These are phyloP conservation scores for Andrena minutula DNA, from an alignment of 2,888 invertebrate species.

Conservation along the genomic window DNA sequence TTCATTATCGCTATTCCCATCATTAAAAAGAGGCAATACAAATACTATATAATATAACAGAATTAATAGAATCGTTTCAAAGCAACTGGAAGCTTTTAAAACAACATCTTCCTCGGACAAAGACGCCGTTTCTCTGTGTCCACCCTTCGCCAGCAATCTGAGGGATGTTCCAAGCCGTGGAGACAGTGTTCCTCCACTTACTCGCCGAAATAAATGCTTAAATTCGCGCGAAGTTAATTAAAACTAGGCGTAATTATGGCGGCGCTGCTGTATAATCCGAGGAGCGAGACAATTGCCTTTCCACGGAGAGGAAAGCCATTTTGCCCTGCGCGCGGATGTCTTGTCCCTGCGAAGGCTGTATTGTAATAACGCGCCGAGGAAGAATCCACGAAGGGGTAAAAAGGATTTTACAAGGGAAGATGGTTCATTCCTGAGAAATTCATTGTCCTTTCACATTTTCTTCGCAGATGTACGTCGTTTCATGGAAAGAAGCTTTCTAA, in stretches of 20 bases:
- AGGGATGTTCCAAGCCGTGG: constrained; percentile 28
- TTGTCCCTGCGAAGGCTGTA: constrained; percentile 66
- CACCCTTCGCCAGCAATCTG: constrained; percentile 54
- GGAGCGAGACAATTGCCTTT: constrained; percentile 57
- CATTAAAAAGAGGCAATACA: constrained; percentile 7
- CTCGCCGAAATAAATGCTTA: constrained; percentile 76
- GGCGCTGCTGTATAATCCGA: constrained; percentile 73
- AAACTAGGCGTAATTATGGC: constrained; percentile 80
- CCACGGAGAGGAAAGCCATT: constrained; percentile 67
- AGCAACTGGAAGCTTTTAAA: constrained; percentile 4
- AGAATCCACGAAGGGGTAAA: constrained; percentile 15
- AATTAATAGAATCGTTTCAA: constrained; percentile 9
- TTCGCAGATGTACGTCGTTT: background rate
- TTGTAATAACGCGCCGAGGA: constrained; percentile 63
- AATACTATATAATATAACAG: background rate
- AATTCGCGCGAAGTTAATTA: constrained; percentile 81
- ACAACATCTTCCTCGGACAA: constrained; percentile 39
- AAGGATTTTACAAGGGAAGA: constrained; percentile 23
- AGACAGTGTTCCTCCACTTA: constrained; percentile 63
- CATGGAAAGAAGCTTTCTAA: too few species aligned
- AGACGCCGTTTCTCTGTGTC: constrained; percentile 47
- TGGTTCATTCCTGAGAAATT: constrained; percentile 60
- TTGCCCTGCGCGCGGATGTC: constrained; percentile 63
- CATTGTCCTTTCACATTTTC: constrained; percentile 42
- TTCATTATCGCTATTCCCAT: too few species aligned